Base-by-base conservation (phyloP, 2,888 invertebrate species). In the Acrocyrtus sp. region DNA sequence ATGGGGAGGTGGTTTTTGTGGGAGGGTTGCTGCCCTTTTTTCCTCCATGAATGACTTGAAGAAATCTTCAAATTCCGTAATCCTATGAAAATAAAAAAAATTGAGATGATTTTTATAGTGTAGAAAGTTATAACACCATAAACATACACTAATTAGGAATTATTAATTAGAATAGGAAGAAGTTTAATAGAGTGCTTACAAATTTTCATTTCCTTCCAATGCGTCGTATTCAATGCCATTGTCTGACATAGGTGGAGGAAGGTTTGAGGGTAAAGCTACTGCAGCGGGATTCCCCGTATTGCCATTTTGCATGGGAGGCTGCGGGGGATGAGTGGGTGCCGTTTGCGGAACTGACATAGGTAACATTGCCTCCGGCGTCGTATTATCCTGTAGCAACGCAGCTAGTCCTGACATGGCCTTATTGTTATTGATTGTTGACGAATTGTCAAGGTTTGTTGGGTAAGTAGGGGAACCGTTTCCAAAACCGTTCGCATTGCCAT, bases 41-140 rank as follows among this genome's bases (percentile, higher is more conserved):
- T 50, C n/a, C 3, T 72, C 60, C 50, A 72, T 66, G 27, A 53
- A 72, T 5, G 57, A 39, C 3, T 34, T 47, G 15, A 72, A 53
- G 47, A 72, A 72, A 19, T 65, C 53, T 27, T 72, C 72, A 48
- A 72, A 72, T 58, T 72, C 72, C 21, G 53, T 22, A 21, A 70
- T 70, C 58, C 70, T 70, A n/a, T n/a, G n/a, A n/a, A n/a, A n/a
- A n/a, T n/a, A n/a, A n/a, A n/a, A n/a, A n/a, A n/a, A n/a, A n/a
- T n/a, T n/a, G n/a, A n/a, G n/a, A n/a, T n/a, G n/a, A 34, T 12
- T 34, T 34, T 34, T 34, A 5, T 34, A 34, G 6, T 34, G 34
- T 12, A 12, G 12, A 34, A n/a, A n/a, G n/a, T n/a, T n/a, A n/a
- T n/a, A n/a, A n/a, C n/a, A n/a, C n/a, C n/a, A n/a, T n/a, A n/a